A percentile compares a stretch with the other conserved stretches of the same genome.
phyloP scores from a whole-genome alignment of 1,140 invertebrate species.

The Streblospio benedicti region DNA sequence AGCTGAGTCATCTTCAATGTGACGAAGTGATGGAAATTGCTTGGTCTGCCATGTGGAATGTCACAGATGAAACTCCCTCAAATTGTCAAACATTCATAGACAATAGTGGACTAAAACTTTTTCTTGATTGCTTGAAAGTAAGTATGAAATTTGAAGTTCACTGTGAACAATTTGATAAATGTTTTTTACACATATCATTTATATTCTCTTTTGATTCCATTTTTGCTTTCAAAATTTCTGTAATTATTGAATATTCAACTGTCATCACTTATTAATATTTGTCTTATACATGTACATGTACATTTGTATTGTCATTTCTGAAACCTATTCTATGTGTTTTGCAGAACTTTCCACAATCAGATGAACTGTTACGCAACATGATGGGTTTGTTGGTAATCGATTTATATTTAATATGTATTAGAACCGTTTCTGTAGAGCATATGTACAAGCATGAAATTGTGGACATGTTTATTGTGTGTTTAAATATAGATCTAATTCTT shows the following conservation, averaged over 20 bases:
- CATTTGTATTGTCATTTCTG: slow-evolving; percentile 49
- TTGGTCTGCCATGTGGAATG: slow-evolving; percentile 94
- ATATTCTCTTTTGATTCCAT: too few species aligned
- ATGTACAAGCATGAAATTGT: too few species aligned
- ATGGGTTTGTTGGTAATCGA: slow-evolving; percentile 61
- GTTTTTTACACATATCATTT: too few species aligned
- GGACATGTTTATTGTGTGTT: too few species aligned
- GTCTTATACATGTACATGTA: too few species aligned
- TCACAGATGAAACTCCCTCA: slow-evolving; percentile 88
- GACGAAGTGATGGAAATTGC: slow-evolving; percentile 94
- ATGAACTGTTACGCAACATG: slow-evolving; percentile 86
- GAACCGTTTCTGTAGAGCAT: not conserved
- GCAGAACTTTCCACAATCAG: slow-evolving; percentile 74
- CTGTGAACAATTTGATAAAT: too few species aligned
- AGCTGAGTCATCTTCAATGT: slow-evolving; percentile 63
- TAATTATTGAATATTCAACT: too few species aligned
- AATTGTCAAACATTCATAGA: slow-evolving; percentile 86
- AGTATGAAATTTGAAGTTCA: slow-evolving; percentile 7
- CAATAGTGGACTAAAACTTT: slow-evolving; percentile 74
- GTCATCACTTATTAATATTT: too few species aligned
- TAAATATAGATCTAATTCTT: too few species aligned
- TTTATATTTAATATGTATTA: not conserved
- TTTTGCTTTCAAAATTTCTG: too few species aligned
- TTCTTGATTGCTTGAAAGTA: slow-evolving; percentile 66
- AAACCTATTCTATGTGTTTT: slow-evolving; percentile 26